Conservation (phyloP, 2,113 vertebrate genomes). For the Leptodactylus fuscus region DNA sequence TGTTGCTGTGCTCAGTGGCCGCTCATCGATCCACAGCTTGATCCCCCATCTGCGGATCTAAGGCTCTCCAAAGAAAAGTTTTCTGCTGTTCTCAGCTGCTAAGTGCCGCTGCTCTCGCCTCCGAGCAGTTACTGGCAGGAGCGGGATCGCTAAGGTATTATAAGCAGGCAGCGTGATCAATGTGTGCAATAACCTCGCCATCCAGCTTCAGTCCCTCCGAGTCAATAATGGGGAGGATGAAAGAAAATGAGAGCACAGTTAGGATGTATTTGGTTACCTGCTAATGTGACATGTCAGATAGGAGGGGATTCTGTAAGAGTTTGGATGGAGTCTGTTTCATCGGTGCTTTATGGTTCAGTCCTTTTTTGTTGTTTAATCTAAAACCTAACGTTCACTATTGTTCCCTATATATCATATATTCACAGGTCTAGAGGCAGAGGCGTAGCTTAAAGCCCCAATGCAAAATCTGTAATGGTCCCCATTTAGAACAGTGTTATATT, state of each 20-base stretch:
- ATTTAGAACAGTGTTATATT: too few relatives aligned
- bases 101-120: background rate
- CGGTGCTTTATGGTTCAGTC: background rate
- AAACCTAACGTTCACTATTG: background rate
- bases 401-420: background rate
- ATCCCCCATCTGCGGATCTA: background rate
- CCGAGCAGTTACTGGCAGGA: background rate
- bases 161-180: conserved; percentile 46
- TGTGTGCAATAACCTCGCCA: conserved; percentile 44
- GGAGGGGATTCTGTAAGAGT: background rate
- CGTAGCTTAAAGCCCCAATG: background rate
- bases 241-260: background rate
- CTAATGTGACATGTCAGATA: background rate
- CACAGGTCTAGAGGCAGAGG: background rate
- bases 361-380: background rate
- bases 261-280: background rate
- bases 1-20: background rate
- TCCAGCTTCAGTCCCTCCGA: background rate
- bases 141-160: background rate
- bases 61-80: background rate
- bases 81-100: conserved; percentile 26
- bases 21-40: background rate
- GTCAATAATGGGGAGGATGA: conserved; percentile 26
- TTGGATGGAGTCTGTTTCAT: background rate
- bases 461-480: background rate